Percentiles rank a stretch among this genome's conserved stretches.
phyloP scores from a whole-genome alignment of 2,797 vertebrate species.

The Cossypha dichroa region DNA sequence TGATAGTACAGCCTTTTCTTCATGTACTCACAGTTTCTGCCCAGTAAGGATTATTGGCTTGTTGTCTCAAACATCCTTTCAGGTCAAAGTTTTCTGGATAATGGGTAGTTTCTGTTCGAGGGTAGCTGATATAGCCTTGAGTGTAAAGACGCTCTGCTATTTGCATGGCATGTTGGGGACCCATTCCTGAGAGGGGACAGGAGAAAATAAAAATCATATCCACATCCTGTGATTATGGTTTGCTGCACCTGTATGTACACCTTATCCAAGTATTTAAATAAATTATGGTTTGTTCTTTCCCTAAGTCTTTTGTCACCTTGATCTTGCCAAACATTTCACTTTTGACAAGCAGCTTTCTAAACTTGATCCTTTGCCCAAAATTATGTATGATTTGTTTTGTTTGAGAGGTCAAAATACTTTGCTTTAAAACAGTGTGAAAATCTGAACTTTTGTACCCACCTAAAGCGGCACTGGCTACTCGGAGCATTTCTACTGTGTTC shows the following conservation, averaged over 20 bases:
- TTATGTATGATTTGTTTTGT: background rate
- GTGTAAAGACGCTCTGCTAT: conserved; percentile 95
- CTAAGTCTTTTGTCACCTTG: background rate
- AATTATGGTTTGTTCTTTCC: background rate
- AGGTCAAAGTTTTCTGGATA: conserved; percentile 97
- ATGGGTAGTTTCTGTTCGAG: conserved; percentile 97
- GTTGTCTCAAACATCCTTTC: conserved; percentile 90
- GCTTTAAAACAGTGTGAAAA: background rate
- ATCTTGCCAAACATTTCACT: background rate
- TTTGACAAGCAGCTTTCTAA: background rate
- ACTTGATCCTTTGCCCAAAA: background rate
- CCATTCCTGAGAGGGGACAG: conserved; percentile 83
- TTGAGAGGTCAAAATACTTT: background rate
- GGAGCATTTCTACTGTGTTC: conserved; percentile 98
- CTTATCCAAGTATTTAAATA: background rate
- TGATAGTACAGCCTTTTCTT: background rate
- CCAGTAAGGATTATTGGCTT: conserved; percentile 89
- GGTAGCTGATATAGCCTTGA: conserved; percentile 98
- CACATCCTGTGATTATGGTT: background rate
- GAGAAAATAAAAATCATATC: background rate
- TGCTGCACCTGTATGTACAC: background rate
- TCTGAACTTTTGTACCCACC: conserved; percentile 77
- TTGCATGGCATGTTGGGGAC: conserved; percentile 96
- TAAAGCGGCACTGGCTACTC: conserved; percentile 92
- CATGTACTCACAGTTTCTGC: conserved; percentile 84